Evolutionary conservation across 2,888 invertebrate species (phyloP), one percentile per base, ranked within the genome.

Genomic region (Brenthis hecate): DNA sequence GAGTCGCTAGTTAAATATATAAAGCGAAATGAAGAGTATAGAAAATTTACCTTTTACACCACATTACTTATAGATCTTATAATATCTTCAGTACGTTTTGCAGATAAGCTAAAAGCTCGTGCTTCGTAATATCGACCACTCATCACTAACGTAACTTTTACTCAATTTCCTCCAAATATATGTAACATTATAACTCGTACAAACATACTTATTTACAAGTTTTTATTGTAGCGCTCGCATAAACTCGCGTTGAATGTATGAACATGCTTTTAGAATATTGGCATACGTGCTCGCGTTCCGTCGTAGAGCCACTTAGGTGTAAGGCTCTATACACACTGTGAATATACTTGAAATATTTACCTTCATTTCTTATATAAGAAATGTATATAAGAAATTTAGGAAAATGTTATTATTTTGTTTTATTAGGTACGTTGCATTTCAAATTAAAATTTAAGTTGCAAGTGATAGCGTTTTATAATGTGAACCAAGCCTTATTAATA

Each of bases 191-290:
- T 16, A 16, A 53, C 51, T 16, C 16, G 51, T 53, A 62, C 19
- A 51, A 62, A 62, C 53, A 36, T 62, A 23, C 19, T 54, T 54
- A 56, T 68, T 56, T 67, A 67, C 63, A 55, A 63, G 68, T 57
- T 68, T 62, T 63, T 68, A 56, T 62, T 63, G 58, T 64, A 68
- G 32, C 68, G 23, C 50, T 50, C 54, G 56, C 62, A 36, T 68
- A 53, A 56, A 68, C 68, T 53, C 47, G 63, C 43, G 54, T 51
- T 66, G 78, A 80, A 80, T 80, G 74, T 82, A 74, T 76, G 73
- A 81, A 79, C 77, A 78, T 79, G 81, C 84, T 84, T 81, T 82
- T 77, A 84, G 76, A 77, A 78, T 82, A 84, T 84, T 74, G 74
- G 74, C 64, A 72, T 73, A 71, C 70, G 71, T 65, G 67, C 63